A percentile compares a stretch with the other conserved stretches of the same genome.
Evolutionary conservation across 1,140 invertebrate species (phyloP).

Genomic region (Venturia canescens): DNA sequence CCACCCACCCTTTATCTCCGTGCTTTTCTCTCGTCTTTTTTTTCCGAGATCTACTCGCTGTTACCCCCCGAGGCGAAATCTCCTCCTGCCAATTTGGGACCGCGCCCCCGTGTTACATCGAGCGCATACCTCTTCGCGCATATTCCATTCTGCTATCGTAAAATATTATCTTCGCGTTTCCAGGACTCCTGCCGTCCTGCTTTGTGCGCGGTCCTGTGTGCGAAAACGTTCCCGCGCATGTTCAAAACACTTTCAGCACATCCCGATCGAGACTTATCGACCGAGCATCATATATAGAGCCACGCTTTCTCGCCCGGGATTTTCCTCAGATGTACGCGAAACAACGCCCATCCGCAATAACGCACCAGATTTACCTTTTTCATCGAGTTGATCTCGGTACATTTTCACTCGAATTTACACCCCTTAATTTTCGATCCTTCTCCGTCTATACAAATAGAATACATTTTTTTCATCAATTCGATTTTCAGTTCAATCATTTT

Average conservation of each 20-base stretch:
- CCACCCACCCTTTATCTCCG: constrained; percentile 2
- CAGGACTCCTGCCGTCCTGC: too few relatives aligned
- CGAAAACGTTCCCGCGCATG: constrained; percentile 14
- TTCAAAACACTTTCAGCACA: not conserved
- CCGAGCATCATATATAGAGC: not conserved
- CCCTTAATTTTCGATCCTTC: too few relatives aligned
- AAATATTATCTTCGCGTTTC: not conserved
- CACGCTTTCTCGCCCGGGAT: constrained; percentile 21
- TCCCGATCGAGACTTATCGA: constrained; percentile 31
- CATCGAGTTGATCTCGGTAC: too few relatives aligned
- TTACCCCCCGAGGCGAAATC: constrained; percentile 30
- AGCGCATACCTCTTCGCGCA: constrained; percentile 10
- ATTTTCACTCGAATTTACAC: too few relatives aligned
- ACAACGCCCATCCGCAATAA: constrained; percentile 38
- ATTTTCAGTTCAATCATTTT: too few relatives aligned
- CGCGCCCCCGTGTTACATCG: constrained; percentile 64
- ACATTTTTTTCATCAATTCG: not conserved
- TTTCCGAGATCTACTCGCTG: constrained; percentile 39
- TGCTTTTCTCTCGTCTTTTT: not conserved
- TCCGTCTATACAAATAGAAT: not conserved
- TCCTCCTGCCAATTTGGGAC: constrained; percentile 31
- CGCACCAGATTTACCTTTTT: too few relatives aligned
- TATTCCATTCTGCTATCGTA: not conserved
- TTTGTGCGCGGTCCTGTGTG: not conserved
- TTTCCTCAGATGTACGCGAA: constrained; percentile 21